phyloP scores from a whole-genome alignment of 2,888 invertebrate species.

The Oscheius sp. region DNA sequence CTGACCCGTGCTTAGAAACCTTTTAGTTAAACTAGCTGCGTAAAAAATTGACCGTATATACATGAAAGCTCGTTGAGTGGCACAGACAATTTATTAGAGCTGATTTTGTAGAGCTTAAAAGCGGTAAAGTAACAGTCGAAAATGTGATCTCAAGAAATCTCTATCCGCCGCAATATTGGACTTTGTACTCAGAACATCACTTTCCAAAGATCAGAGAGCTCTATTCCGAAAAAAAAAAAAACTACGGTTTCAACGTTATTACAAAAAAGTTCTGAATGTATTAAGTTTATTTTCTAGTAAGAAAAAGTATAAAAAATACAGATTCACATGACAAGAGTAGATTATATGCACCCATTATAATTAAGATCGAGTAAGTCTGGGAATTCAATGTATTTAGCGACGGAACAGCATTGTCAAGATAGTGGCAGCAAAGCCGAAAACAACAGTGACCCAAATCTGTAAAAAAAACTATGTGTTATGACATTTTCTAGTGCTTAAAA shows the following conservation, averaged over 20 bases:
- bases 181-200: background rate
- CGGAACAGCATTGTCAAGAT: slow-evolving; percentile 31
- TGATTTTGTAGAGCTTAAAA: background rate
- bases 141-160: background rate
- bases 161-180: background rate
- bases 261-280: background rate
- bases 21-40: background rate
- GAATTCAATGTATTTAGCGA: background rate
- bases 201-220: background rate
- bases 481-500: too few relatives aligned
- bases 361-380: background rate
- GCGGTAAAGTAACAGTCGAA: background rate
- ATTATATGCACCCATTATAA: slow-evolving; percentile 4
- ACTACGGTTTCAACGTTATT: background rate
- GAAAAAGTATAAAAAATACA: background rate
- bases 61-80: too few relatives aligned
- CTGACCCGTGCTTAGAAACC: slow-evolving; percentile 16
- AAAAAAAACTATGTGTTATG: background rate
- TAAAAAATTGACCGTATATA: background rate
- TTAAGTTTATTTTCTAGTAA: background rate
- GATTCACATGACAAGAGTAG: background rate
- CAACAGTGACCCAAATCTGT: slow-evolving; percentile 22
- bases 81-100: background rate
- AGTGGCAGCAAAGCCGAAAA: slow-evolving; percentile 32
- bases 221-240: background rate